Evolutionary conservation across 2,888 invertebrate genomes (phyloP).

Genomic region (Heliconius erato): DNA sequence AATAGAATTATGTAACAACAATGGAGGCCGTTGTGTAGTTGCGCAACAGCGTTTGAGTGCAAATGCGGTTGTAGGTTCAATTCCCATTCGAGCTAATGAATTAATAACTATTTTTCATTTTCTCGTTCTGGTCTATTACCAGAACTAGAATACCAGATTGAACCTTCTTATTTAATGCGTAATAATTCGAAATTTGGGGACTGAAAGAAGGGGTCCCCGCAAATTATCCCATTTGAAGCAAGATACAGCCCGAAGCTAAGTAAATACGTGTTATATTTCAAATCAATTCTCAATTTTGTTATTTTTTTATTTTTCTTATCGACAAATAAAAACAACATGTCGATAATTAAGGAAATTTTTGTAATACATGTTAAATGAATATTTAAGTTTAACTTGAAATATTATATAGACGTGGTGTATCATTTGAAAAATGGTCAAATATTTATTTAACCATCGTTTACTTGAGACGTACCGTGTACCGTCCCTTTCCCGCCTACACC

Average conservation of each 20-base stretch:
- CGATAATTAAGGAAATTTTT: background rate
- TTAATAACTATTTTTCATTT: background rate
- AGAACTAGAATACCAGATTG: background rate
- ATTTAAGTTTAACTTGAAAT: conserved; percentile 18
- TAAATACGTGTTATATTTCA: too few species aligned
- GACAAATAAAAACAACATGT: too few species aligned
- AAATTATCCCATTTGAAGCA: too few species aligned
- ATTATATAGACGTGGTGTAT: background rate
- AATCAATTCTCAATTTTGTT: too few species aligned
- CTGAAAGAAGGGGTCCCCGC: too few species aligned
- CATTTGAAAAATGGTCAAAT: conserved; percentile 5
- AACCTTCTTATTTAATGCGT: background rate
- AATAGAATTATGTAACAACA: background rate
- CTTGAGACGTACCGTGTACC: background rate
- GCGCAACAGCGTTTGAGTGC: background rate
- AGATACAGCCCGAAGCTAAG: background rate
- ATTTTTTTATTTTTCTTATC: too few species aligned
- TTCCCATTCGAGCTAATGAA: background rate
- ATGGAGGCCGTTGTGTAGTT: too few species aligned
- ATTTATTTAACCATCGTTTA: conserved; percentile 11
- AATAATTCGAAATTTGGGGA: too few species aligned
- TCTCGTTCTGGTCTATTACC: too few species aligned
- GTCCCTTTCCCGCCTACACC: conserved; percentile 7
- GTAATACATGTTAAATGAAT: background rate
- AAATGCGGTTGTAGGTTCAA: background rate